Evolutionary conservation across 53 echinoderm and acorn worm species (phyloP), one percentile per base, ranked within the genome.

Genomic region (Crossaster papposus): DNA sequence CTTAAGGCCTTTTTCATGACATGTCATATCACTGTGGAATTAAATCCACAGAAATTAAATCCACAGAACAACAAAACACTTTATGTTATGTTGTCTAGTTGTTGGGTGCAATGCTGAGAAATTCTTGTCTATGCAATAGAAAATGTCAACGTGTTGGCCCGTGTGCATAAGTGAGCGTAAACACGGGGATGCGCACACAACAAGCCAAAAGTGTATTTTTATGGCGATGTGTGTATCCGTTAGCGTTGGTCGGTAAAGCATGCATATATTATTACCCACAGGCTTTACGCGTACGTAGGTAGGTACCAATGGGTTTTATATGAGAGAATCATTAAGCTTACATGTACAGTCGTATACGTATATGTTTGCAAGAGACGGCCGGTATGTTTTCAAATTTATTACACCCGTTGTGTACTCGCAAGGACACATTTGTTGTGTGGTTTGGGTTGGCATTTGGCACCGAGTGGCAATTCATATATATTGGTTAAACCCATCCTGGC

Each of bases 1-100:
- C 78, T 10, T 10, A 34, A 44, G 83, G 65, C 51, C 30, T 65
- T 36, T 65, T 36, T 65, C 65, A 30, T 44, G 37, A 15, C 23
- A n/a, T 74, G 79, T 78, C 52, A 51, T 12, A 54, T 35, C 54
- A 68, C 65, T 64, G 24, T 81, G 81, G 1, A 33, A 81, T 79
- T 53, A 79, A 26, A 29, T 28, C 68, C 44, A 44, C 44, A 26
- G 28, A 68, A n/a, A 28, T 3, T 9, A 6, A 4, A 1, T 64
- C 4, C 15, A 3, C 15, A 64, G 11, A 18, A 9, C 23, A 30
- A 30, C 12, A 30, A 26, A 10, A 72, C 34, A 72, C 30, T 33
- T 5, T 44, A 9, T 44, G 5, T 44, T 9, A 23, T 26, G 35
- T 20, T 36, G 34, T 74, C 75, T 33, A 36, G 75, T 36, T 74